These are phyloP conservation scores for Lasaia peninsularis DNA, from an alignment of 1,140 invertebrate species.

Conservation along the genomic window DNA sequence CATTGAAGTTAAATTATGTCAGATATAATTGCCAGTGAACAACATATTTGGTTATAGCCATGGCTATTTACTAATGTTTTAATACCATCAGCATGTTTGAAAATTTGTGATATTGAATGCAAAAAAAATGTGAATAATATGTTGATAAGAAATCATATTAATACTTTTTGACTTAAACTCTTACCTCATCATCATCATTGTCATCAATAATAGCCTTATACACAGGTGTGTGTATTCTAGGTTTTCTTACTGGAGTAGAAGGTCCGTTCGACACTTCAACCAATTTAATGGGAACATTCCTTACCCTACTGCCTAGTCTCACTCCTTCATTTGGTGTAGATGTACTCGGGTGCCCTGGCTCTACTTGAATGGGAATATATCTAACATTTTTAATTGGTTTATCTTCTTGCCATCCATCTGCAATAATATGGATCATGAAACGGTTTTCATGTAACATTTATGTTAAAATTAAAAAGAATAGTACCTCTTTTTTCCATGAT, in stretches of 20 bases:
- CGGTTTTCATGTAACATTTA: background rate
- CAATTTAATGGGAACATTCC: slow-evolving; percentile 46
- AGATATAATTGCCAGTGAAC: too few relatives aligned
- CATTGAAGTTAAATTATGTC: too few relatives aligned
- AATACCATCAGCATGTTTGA: too few relatives aligned
- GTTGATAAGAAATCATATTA: too few relatives aligned
- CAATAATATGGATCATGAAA: slow-evolving; percentile 21
- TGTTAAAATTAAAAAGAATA: background rate
- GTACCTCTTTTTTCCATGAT: slow-evolving; percentile 48
- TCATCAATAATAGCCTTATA: slow-evolving; percentile 45
- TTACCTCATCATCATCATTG: slow-evolving; percentile 52
- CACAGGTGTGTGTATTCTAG: slow-evolving; percentile 45
- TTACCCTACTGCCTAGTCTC: slow-evolving; percentile 29
- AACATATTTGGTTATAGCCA: too few relatives aligned
- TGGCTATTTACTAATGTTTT: too few relatives aligned
- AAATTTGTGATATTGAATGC: too few relatives aligned
- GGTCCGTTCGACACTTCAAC: slow-evolving; percentile 43
- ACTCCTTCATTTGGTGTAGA: slow-evolving; percentile 53
- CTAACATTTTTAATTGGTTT: slow-evolving; percentile 46
- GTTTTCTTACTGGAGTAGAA: slow-evolving; percentile 38
- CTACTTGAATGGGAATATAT: slow-evolving; percentile 61
- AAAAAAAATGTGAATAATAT: too few relatives aligned
- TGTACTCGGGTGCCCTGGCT: slow-evolving; percentile 52
- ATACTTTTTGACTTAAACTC: slow-evolving; percentile 17
- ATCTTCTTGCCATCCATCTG: slow-evolving; percentile 49